These are phyloP conservation scores for Chrysina gloriosa DNA, from an alignment of 2,888 invertebrate genomes.

Conservation along the genomic window DNA sequence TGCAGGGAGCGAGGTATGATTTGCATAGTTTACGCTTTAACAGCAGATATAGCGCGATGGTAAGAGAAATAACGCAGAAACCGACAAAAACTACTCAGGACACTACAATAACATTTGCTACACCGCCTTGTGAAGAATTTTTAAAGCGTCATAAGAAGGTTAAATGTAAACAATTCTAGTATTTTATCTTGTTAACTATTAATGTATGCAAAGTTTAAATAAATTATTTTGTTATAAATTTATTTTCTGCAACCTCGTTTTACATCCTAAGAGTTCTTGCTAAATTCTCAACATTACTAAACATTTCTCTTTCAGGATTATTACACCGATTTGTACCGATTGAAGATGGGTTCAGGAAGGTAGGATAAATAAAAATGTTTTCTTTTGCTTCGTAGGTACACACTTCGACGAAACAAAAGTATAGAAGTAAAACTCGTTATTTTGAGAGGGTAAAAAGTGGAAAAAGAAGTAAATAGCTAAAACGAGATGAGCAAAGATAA, in stretches of 20 bases:
- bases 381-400: too few relatives aligned
- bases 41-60: slow-evolving; percentile 69
- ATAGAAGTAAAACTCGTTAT: too few relatives aligned
- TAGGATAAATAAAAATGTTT: too few relatives aligned
- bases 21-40: slow-evolving; percentile 70
- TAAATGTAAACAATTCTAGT: slow-evolving; percentile 45
- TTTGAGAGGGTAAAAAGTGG: too few relatives aligned
- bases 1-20: slow-evolving; percentile 69
- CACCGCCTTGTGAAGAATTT: slow-evolving; percentile 66
- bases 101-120: slow-evolving; percentile 67
- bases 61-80: slow-evolving; percentile 62
- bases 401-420: too few relatives aligned
- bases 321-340: too few relatives aligned
- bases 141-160: slow-evolving; percentile 48
- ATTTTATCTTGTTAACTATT: slow-evolving; percentile 39
- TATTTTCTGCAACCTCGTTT: neutral
- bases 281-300: too few relatives aligned
- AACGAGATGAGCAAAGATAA: too few relatives aligned
- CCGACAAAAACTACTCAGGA: slow-evolving; percentile 60
- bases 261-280: too few relatives aligned
- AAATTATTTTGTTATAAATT: slow-evolving; percentile 36
- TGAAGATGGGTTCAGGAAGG: too few relatives aligned
- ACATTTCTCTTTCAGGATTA: too few relatives aligned
- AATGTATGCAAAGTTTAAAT: slow-evolving; percentile 38
- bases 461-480: too few relatives aligned